These are phyloP conservation scores for Apodemia mormo DNA, from an alignment of 2,888 invertebrate genomes.

Conservation along the genomic window DNA sequence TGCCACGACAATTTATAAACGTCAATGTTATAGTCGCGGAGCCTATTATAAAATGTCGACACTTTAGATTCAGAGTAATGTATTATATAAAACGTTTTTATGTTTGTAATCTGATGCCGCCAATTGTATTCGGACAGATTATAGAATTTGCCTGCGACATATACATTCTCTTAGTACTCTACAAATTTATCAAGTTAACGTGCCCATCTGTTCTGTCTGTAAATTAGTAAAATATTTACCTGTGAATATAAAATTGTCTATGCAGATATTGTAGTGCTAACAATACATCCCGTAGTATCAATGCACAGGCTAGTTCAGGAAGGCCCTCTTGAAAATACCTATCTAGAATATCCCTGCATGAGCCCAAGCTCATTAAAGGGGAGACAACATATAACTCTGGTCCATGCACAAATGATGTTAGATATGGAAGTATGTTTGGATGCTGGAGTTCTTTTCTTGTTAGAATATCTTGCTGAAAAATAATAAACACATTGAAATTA, in stretches of 20 bases:
- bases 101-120: no score
- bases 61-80: no score
- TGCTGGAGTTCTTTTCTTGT: slow-evolving; percentile 90
- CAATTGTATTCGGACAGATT: no score
- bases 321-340: slow-evolving; percentile 89
- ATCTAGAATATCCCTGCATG: slow-evolving; percentile 89
- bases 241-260: slow-evolving; percentile 91
- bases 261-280: slow-evolving; percentile 92
- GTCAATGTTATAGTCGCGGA: no score
- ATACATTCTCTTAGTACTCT: no score
- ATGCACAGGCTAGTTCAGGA: slow-evolving; percentile 90
- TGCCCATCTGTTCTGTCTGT: no score
- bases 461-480: slow-evolving; percentile 88
- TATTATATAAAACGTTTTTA: no score
- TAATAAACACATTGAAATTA: no score
- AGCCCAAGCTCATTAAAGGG: slow-evolving; percentile 92
- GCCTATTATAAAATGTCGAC: no score
- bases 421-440: slow-evolving; percentile 88
- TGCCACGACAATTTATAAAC: no score
- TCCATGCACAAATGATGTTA: slow-evolving; percentile 89
- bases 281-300: slow-evolving; percentile 89
- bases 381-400: slow-evolving; percentile 89
- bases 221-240: slow-evolving; percentile 69
- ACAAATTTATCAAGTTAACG: no score
- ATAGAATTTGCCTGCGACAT: no score